Base-by-base conservation (phyloP, 2,797 vertebrate species). In the Catostomus latipinnis region DNA sequence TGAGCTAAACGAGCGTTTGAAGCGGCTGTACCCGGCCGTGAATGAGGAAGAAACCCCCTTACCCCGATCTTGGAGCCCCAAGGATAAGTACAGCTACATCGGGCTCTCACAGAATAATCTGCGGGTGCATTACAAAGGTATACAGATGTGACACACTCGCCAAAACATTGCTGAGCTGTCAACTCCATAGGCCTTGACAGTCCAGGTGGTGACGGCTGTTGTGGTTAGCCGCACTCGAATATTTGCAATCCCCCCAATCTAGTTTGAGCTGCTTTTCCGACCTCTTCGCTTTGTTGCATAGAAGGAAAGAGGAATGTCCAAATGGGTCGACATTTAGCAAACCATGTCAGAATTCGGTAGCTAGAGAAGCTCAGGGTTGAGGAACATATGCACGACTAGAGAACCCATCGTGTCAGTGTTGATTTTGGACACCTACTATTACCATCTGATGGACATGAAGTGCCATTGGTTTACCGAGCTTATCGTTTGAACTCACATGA, bases 31-130 rank as follows among this genome's bases (percentile, higher is more conserved):
- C 90, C 97, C 97, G 76, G 97, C 97, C 76, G 96, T 98, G 91
- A 97, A 97, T 91, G 96, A 97, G 91, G 96, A 96, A 83, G 97
- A 98, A 94, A 98, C 96, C 91, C 96, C 97, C 76, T 90, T 98
- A 90, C 97, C 96, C 86, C 96, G 97, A 76, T 98, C 96, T 54
- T 98, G 97, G 97, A 98, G 97, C 93, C 96, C 97, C 91, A 98
- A 98, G 96, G 97, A 98, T 96, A 98, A 98, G 92, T 98, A 98
- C 93, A 98, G 97, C 95, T 98, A 98, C 92, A 98, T 98, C 89
- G 96, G 97, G 90, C 96, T 98, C 92, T 98, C 97, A 87, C 97
- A 98, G 95, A 96, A 96, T 93, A 98, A 98, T 90, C 96, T 98
- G 86, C 95, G 97, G 88, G 97, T 98, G 89, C 97, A 98, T 93